Evolutionary conservation across 2,888 invertebrate species (phyloP).

Genomic region (Theodoxus fluviatilis): DNA sequence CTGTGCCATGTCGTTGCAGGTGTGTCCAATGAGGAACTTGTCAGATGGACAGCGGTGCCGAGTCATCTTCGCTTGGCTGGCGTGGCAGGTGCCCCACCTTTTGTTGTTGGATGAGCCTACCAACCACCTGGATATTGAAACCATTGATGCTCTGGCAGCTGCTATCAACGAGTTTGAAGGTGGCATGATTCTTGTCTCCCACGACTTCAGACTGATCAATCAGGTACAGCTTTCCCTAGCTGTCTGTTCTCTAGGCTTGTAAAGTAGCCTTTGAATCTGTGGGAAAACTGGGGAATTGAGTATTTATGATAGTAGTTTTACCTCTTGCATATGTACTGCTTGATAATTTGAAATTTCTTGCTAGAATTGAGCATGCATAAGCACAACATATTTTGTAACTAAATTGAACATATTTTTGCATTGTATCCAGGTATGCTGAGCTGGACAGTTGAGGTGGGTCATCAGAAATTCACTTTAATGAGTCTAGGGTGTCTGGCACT

Average conservation of each 20-base stretch:
- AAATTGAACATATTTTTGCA: neutral
- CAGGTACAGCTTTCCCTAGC: slow-evolving; percentile 74
- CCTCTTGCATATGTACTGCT: no score
- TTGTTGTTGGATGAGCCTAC: slow-evolving; percentile 74
- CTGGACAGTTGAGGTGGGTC: no score
- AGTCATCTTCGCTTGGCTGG: slow-evolving; percentile 97
- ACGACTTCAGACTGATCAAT: slow-evolving; percentile 98
- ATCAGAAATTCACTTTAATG: no score
- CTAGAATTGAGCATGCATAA: neutral
- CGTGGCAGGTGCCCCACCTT: slow-evolving; percentile 96
- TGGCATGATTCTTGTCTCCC: slow-evolving; percentile 98
- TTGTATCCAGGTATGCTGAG: no score
- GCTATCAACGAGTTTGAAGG: slow-evolving; percentile 99
- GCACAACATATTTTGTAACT: neutral
- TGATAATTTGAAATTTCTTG: no score
- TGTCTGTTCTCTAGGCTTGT: no score
- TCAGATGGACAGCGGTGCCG: slow-evolving; percentile 98
- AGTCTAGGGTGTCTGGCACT: no score
- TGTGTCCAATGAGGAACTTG: slow-evolving; percentile 90
- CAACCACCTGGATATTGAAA: slow-evolving; percentile 70
- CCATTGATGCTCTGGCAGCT: slow-evolving; percentile 96
- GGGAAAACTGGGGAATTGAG: no score
- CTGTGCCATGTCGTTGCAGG: no score
- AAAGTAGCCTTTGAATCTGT: no score
- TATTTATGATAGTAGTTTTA: no score